phyloP scores from a whole-genome alignment of 2,113 vertebrate genomes.

The Diglossa brunneiventris region DNA sequence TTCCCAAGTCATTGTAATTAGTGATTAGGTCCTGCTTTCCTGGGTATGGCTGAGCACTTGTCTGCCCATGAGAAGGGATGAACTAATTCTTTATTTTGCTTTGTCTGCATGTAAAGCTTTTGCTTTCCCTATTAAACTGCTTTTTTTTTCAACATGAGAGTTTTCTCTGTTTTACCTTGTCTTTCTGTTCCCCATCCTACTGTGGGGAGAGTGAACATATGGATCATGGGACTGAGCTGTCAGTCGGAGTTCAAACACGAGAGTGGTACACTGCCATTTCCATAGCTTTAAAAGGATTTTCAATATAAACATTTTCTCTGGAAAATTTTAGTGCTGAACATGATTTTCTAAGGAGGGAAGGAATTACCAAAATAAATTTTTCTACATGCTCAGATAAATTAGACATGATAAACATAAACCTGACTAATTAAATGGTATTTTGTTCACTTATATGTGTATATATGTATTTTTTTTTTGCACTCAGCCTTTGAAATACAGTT shows the following conservation, averaged over 20 bases:
- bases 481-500: not conserved
- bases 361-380: not conserved
- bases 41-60: not conserved
- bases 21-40: not conserved
- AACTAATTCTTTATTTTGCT: rapidly evolving
- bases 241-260: not conserved
- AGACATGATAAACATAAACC: not conserved
- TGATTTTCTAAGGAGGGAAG: not conserved
- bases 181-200: not conserved
- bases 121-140: not conserved
- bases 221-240: not conserved
- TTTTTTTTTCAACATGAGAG: rapidly evolving
- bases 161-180: not conserved
- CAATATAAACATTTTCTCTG: not conserved
- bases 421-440: not conserved
- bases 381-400: not conserved
- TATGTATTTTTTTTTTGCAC: not conserved
- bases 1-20: rapidly evolving
- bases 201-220: rapidly evolving
- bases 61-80: no score
- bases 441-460: not conserved
- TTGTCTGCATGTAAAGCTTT: not conserved
- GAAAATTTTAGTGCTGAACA: not conserved
- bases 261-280: not conserved
- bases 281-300: not conserved